A percentile compares a stretch with the other conserved stretches of the same genome.
These are phyloP conservation scores for Drosophila acutilabella DNA, from an alignment of 2,888 invertebrate genomes.

Conservation along the genomic window DNA sequence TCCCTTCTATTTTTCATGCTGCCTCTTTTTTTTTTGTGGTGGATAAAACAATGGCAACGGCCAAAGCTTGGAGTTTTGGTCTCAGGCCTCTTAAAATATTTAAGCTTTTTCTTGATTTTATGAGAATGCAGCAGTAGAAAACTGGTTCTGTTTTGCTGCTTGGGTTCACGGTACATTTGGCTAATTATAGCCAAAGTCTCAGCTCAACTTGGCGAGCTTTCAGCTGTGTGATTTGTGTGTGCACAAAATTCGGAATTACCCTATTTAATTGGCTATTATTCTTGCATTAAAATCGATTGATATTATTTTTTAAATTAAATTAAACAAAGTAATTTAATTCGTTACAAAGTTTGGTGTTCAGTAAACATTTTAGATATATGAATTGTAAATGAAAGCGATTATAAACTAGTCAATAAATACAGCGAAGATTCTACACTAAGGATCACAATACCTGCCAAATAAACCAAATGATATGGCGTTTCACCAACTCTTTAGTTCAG, in stretches of 20 bases:
- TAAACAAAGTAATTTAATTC: too few relatives aligned
- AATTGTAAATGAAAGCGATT: too few relatives aligned
- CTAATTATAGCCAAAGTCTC: constrained; percentile 69
- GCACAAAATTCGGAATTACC: neutral
- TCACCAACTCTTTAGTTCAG: neutral
- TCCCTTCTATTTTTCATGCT: constrained; percentile 14
- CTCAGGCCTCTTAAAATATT: constrained; percentile 66
- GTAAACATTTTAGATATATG: too few relatives aligned
- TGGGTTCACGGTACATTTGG: constrained; percentile 50
- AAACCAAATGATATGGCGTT: too few relatives aligned
- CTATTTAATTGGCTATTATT: neutral
- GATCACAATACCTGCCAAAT: too few relatives aligned
- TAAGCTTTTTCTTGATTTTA: constrained; percentile 60
- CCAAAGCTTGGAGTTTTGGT: constrained; percentile 4
- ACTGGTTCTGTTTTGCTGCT: neutral
- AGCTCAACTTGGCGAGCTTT: constrained; percentile 21
- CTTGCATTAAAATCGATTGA: neutral
- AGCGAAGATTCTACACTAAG: too few relatives aligned
- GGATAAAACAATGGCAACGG: constrained; percentile 52
- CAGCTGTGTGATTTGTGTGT: constrained; percentile 5
- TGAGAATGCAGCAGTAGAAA: constrained; percentile 13
- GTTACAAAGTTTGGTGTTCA: too few relatives aligned
- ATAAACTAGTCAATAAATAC: too few relatives aligned
- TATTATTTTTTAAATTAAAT: neutral
- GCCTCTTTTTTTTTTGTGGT: constrained; percentile 16